Percentiles rank a stretch among this genome's conserved stretches.
Conservation (phyloP, 2,888 invertebrate species). For the Fragum fragum region DNA sequence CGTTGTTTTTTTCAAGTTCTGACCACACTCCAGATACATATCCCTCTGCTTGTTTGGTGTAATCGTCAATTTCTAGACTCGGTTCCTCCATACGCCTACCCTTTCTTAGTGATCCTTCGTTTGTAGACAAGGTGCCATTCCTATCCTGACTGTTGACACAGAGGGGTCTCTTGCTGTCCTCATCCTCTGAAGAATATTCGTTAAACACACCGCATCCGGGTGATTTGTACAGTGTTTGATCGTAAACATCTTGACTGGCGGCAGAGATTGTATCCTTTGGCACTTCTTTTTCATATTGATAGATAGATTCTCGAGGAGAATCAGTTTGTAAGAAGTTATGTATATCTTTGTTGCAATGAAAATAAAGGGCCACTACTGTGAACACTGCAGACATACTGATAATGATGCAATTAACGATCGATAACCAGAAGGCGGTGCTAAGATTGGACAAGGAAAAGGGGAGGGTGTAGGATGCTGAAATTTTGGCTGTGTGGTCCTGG, state of each 20-base stretch:
- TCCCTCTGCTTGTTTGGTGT: not conserved
- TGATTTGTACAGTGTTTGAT: not conserved
- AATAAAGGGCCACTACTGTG: constrained; percentile 22
- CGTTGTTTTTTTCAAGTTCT: constrained; percentile 2
- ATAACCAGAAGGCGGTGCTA: constrained; percentile 47
- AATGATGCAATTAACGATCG: constrained; percentile 29
- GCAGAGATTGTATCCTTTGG: not conserved
- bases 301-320: not conserved
- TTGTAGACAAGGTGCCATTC: not conserved
- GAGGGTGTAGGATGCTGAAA: constrained; percentile 14
- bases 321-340: not conserved
- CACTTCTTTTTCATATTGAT: not conserved
- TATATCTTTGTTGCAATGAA: not conserved
- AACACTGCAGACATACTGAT: constrained; percentile 32
- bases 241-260: not conserved
- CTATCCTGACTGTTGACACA: not conserved
- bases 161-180: not conserved
- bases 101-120: not conserved
- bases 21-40: not conserved
- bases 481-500: constrained; percentile 38
- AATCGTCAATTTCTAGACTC: not conserved
- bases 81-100: not conserved
- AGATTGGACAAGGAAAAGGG: constrained; percentile 39
- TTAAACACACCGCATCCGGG: not conserved
- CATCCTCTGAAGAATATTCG: not conserved